Percentiles rank a stretch among this genome's conserved stretches.
Conservation (phyloP, 2,888 invertebrate species). For the Prenolepis imparis region DNA sequence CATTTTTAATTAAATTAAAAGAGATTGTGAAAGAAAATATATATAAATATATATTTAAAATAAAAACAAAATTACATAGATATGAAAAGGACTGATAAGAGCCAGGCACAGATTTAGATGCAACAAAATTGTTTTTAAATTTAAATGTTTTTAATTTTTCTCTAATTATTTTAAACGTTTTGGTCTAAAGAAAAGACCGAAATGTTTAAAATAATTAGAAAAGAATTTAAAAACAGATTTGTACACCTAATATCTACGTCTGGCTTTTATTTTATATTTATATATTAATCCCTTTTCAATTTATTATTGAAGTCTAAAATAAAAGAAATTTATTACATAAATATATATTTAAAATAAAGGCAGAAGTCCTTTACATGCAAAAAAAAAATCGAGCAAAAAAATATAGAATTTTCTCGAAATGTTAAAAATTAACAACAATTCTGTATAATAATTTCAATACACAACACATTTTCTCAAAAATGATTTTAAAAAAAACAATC, state of each 20-base stretch:
- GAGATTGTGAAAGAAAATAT: not conserved
- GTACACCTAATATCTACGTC: too few species aligned
- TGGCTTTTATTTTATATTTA: too few species aligned
- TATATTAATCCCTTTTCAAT: too few species aligned
- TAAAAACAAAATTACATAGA: too few species aligned
- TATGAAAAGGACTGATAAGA: too few species aligned
- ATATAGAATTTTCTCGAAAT: not conserved
- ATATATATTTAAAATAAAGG: not conserved
- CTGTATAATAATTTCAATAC: not conserved
- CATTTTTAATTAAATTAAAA: not conserved
- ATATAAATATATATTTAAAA: not conserved
- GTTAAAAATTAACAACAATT: not conserved
- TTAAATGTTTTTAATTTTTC: too few species aligned
- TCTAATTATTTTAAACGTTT: too few species aligned
- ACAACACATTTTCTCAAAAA: not conserved
- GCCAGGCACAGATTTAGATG: too few species aligned
- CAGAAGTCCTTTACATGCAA: not conserved
- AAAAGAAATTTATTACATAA: not conserved
- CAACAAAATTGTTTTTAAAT: too few species aligned
- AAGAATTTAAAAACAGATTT: too few species aligned
- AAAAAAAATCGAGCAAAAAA: not conserved
- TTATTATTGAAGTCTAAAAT: not conserved
- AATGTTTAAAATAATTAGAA: too few species aligned
- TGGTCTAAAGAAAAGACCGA: too few species aligned
- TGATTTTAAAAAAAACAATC: not conserved